Conservation (phyloP, 2,888 invertebrate species). For the Holacanthella duospinosa region DNA sequence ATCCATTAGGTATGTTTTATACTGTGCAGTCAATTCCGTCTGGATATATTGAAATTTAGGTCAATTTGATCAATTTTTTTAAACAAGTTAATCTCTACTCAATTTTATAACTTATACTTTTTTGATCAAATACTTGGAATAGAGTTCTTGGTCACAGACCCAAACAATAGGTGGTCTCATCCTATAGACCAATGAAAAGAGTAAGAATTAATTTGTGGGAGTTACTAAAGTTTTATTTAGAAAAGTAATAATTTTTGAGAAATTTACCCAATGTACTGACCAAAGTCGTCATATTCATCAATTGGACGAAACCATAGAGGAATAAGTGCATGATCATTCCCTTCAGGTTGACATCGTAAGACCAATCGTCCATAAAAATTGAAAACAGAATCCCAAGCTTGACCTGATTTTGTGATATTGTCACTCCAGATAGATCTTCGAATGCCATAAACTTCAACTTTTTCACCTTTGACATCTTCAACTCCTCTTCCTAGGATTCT, state of each 20-base stretch:
- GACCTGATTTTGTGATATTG: neutral
- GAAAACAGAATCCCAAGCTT: constrained; percentile 31
- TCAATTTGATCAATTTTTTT: too few relatives aligned
- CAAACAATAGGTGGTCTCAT: constrained; percentile 22
- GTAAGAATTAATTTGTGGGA: neutral
- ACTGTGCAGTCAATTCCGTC: constrained; percentile 20
- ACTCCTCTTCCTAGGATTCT: constrained; percentile 23
- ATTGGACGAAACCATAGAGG: constrained; percentile 34
- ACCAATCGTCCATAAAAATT: constrained; percentile 26
- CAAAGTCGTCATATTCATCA: neutral
- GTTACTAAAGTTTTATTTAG: neutral
- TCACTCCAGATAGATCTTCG: constrained; percentile 20
- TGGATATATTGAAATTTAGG: constrained; percentile 6
- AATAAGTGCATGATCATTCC: constrained; percentile 28
- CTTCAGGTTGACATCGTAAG: constrained; percentile 30
- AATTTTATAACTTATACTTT: neutral
- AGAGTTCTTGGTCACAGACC: constrained; percentile 33
- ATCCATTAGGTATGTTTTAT: constrained; percentile 28
- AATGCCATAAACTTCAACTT: constrained; percentile 27
- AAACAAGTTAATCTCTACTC: neutral
- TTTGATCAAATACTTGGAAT: constrained; percentile 24
- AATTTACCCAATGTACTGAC: neutral
- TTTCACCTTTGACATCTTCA: constrained; percentile 31
- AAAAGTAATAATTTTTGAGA: too few relatives aligned
- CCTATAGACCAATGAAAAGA: too few relatives aligned